phyloP scores from a whole-genome alignment of 1,140 invertebrate species.

The Cydia splendana region DNA sequence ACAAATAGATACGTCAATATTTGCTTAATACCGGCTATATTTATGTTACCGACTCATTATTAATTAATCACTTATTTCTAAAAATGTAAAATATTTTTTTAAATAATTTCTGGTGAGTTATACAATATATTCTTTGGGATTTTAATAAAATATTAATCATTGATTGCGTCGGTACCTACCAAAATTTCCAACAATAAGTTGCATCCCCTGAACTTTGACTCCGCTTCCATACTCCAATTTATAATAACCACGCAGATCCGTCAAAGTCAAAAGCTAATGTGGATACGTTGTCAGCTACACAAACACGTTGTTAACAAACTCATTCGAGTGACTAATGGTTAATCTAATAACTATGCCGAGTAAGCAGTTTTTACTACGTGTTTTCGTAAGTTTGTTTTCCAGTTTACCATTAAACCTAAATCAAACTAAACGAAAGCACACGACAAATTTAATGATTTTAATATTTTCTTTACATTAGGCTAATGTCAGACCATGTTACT shows the following conservation, averaged over 20 bases:
- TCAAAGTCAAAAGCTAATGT: slow-evolving; percentile 18
- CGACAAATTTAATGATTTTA: too few species aligned
- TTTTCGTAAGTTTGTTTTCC: not conserved
- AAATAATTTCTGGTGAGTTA: too few species aligned
- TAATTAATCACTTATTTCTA: too few species aligned
- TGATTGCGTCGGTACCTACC: not conserved
- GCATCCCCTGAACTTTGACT: not conserved
- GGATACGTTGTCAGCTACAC: slow-evolving; percentile 12
- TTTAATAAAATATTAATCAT: not conserved
- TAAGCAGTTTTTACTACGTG: not conserved
- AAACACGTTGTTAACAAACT: slow-evolving; percentile 18
- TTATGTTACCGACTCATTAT: too few species aligned
- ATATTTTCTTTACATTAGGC: too few species aligned
- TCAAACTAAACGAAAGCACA: too few species aligned
- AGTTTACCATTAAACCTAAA: too few species aligned
- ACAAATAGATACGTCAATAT: too few species aligned
- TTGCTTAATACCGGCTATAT: too few species aligned
- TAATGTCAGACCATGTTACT: too few species aligned
- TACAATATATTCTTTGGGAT: not conserved
- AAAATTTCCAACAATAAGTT: not conserved
- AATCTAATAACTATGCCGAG: slow-evolving; percentile 3
- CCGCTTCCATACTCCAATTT: not conserved
- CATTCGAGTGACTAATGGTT: not conserved
- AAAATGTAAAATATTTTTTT: too few species aligned
- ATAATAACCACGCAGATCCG: slow-evolving; percentile 20